These are phyloP conservation scores for Prolemur simus DNA, from an alignment of 2,113 vertebrate species.

Conservation along the genomic window DNA sequence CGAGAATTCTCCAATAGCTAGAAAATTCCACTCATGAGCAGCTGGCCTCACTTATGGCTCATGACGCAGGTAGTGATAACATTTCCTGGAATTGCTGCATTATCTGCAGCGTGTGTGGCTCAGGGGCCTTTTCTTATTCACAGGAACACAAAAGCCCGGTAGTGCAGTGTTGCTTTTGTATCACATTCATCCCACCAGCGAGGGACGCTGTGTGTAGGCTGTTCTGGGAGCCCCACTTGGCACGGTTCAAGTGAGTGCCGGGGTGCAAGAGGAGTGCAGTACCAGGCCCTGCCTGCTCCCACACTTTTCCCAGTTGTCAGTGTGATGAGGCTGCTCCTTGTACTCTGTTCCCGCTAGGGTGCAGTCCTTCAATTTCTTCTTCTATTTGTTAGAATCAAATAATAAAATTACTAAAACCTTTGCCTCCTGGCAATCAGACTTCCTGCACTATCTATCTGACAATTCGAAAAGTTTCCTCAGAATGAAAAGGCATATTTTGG, in stretches of 20 bases:
- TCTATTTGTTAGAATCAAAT: background rate
- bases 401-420: background rate
- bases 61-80: constrained; percentile 55
- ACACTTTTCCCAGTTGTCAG: background rate
- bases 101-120: constrained; percentile 22
- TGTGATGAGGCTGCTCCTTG: background rate
- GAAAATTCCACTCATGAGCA: constrained; percentile 63
- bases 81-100: constrained; percentile 68
- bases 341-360: background rate
- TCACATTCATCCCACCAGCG: accelerated
- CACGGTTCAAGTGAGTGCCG: accelerated
- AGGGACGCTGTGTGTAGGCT: background rate
- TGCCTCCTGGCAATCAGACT: background rate
- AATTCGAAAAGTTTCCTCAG: background rate
- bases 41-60: constrained; percentile 57
- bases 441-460: background rate
- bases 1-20: constrained; percentile 55
- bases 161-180: background rate
- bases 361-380: background rate
- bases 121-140: constrained; percentile 17
- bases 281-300: background rate
- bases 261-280: background rate
- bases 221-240: accelerated
- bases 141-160: background rate
- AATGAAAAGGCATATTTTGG: background rate